Conservation (phyloP, 2,113 vertebrate species). For the Apodemus sylvaticus region DNA sequence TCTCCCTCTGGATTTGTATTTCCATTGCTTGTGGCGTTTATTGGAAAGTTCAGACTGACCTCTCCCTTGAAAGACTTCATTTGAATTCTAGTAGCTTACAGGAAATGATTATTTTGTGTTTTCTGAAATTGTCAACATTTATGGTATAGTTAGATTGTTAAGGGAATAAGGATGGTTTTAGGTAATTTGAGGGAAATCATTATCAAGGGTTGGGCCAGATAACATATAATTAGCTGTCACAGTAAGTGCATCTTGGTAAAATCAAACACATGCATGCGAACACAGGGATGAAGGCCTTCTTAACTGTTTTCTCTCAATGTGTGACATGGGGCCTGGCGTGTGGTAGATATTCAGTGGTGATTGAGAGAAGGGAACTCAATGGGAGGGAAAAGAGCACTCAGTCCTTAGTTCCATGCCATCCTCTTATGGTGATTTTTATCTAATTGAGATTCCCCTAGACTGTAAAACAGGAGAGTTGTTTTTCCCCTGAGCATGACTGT, state of each 20-base stretch:
- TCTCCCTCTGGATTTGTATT: conserved; percentile 68
- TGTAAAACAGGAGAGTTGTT: neutral
- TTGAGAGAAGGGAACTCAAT: conserved; percentile 1
- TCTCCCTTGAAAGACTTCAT: conserved; percentile 61
- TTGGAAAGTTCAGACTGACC: conserved; percentile 73
- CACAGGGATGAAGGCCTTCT: conserved; percentile 16
- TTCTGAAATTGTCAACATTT: conserved; percentile 61
- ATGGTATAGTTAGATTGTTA: conserved; percentile 55
- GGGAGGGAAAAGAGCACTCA: neutral
- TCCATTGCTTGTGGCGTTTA: conserved; percentile 78
- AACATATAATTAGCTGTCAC: conserved; percentile 39
- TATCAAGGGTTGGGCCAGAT: conserved; percentile 27
- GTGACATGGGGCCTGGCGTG: neutral
- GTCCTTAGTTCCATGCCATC: neutral
- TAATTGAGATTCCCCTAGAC: neutral
- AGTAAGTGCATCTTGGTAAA: conserved; percentile 55
- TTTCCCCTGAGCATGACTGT: conserved; percentile 28
- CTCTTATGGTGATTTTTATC: neutral
- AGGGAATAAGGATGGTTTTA: conserved; percentile 50
- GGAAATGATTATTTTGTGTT: conserved; percentile 61
- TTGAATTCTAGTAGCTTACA: conserved; percentile 70
- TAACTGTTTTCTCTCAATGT: neutral
- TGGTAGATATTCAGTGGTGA: neutral
- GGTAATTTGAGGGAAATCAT: conserved; percentile 49
- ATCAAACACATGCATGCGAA: conserved; percentile 39